These are phyloP conservation scores for Gibbula magus DNA, from an alignment of 2,888 invertebrate species.

Conservation along the genomic window DNA sequence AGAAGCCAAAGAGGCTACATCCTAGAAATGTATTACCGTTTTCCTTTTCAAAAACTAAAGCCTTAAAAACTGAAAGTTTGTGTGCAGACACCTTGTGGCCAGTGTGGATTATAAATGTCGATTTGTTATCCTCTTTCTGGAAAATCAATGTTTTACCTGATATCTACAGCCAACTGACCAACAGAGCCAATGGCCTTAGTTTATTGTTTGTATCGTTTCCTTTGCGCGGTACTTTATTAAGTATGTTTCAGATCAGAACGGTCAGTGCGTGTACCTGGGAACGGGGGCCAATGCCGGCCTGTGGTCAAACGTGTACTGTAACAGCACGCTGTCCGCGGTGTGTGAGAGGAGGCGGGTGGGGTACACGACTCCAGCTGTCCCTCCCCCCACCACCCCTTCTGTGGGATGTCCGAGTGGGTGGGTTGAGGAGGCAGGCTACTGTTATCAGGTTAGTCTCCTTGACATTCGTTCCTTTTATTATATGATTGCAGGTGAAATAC, in stretches of 20 bases:
- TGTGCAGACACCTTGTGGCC: no score
- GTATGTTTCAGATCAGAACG: conserved; percentile 37
- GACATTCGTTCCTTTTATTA: no score
- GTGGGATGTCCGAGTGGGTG: conserved; percentile 52
- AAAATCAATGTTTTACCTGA: no score
- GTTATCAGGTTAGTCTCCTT: conserved; percentile 58
- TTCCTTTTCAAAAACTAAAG: no score
- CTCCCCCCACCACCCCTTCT: conserved; percentile 40
- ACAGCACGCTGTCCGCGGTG: conserved; percentile 39
- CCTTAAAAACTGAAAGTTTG: no score
- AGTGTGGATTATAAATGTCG: no score
- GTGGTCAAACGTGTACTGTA: conserved; percentile 56
- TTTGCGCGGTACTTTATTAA: not conserved
- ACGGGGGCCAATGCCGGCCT: conserved; percentile 51
- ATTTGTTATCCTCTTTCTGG: no score
- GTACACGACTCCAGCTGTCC: conserved; percentile 43
- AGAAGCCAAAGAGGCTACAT: no score
- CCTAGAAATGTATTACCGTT: no score
- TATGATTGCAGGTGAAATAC: no score
- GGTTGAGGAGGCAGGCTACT: conserved; percentile 43
- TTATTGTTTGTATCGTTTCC: not conserved
- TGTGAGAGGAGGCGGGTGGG: conserved; percentile 56
- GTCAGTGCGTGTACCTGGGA: conserved; percentile 54
- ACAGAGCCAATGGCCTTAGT: no score
- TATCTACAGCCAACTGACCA: no score